Conservation (phyloP, 2,888 invertebrate species). For the Sesia apiformis region DNA sequence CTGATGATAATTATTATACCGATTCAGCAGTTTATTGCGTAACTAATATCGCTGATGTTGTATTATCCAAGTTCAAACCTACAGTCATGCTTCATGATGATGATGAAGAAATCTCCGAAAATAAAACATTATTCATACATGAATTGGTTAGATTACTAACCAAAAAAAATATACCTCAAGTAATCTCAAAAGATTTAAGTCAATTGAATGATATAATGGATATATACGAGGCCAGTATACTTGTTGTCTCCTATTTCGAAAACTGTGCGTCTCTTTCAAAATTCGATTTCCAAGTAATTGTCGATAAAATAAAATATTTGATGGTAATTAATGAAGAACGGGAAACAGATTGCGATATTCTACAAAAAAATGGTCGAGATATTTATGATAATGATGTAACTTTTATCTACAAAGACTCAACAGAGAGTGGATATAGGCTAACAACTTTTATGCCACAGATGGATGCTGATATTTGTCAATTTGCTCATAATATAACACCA, state of each 20-base stretch:
- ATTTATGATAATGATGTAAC: too few relatives aligned
- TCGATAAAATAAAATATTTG: constrained; percentile 23
- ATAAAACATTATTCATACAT: background rate
- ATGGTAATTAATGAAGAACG: constrained; percentile 16
- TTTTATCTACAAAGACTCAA: too few relatives aligned
- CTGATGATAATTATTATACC: background rate
- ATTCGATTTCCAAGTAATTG: constrained; percentile 11
- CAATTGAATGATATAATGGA: constrained; percentile 2
- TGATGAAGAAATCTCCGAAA: background rate
- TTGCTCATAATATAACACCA: constrained; percentile 12
- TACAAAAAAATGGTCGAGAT: too few relatives aligned
- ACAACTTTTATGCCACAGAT: constrained; percentile 27
- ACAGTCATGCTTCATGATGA: constrained; percentile 2
- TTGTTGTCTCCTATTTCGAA: constrained; percentile 20
- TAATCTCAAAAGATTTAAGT: background rate
- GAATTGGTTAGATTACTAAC: constrained; percentile 2
- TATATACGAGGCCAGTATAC: constrained; percentile 6
- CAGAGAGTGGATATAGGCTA: too few relatives aligned
- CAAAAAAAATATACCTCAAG: background rate
- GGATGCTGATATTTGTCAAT: constrained; percentile 25
- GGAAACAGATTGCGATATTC: too few relatives aligned
- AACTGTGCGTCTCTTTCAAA: constrained; percentile 13
- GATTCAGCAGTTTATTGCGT: background rate
- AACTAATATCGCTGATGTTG: background rate
- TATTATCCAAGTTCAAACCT: constrained; percentile 1